Percentiles rank a stretch among this genome's conserved stretches.
phyloP scores from a whole-genome alignment of 2,113 vertebrate species.

The Hemichromis elongatus region DNA sequence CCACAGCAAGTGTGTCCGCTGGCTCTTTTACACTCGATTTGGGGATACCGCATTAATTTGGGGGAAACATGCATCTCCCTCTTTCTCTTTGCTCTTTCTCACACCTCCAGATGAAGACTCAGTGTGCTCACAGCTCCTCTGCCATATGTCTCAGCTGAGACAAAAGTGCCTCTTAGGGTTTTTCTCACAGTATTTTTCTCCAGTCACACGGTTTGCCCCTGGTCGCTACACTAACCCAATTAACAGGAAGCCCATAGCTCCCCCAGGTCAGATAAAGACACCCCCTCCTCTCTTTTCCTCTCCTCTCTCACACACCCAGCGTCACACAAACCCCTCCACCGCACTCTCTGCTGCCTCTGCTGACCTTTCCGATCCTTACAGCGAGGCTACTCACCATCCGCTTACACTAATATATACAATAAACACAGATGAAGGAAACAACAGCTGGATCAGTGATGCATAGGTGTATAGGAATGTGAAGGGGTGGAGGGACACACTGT shows the following conservation, averaged over 20 bases:
- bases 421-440: slow-evolving; percentile 5
- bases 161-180: slow-evolving; percentile 65
- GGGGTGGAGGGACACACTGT: neutral
- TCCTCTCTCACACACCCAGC: neutral
- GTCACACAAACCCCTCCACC: slow-evolving; percentile 42
- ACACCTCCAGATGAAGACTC: slow-evolving; percentile 62
- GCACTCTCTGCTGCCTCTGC: slow-evolving; percentile 72
- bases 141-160: slow-evolving; percentile 72
- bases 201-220: slow-evolving; percentile 63
- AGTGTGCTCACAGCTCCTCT: slow-evolving; percentile 55
- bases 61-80: slow-evolving; percentile 57
- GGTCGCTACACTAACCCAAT: slow-evolving; percentile 68
- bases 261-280: slow-evolving; percentile 77
- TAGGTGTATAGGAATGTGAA: neutral
- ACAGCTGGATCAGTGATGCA: neutral
- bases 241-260: slow-evolving; percentile 65
- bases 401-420: slow-evolving; percentile 40
- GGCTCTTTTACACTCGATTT: slow-evolving; percentile 68
- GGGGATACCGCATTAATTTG: slow-evolving; percentile 66
- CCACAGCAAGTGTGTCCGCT: slow-evolving; percentile 63
- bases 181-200: slow-evolving; percentile 65
- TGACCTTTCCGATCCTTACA: slow-evolving; percentile 67
- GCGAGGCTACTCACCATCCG: slow-evolving; percentile 47
- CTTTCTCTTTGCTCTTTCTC: slow-evolving; percentile 29
- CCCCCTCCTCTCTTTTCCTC: neutral